Evolutionary conservation across 2,113 vertebrate genomes (phyloP), one percentile per base, ranked within the genome.

Genomic region (Nettapus auritus): DNA sequence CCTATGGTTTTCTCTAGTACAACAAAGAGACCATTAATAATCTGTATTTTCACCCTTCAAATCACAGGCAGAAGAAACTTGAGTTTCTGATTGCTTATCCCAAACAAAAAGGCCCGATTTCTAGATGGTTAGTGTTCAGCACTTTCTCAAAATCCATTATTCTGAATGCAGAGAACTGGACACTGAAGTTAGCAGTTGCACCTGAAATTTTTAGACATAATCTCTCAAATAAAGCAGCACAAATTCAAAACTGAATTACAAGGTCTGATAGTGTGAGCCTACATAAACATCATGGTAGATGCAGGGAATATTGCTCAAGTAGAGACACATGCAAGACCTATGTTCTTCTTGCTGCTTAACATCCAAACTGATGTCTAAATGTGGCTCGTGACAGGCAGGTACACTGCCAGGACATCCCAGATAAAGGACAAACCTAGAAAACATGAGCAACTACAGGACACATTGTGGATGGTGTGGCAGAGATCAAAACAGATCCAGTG

Each of bases 251-350:
- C 11, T 4, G 50, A 70, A 34, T 56, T 7, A 21, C 8, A 5
- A 50, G 42, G 11, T 22, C 46, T 15, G 19, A 1, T 0, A 28
- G 48, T 31, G 19, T 5, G 29, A 71, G 15, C 18, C 16, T 3
- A 3, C 13, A 0, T 4, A 2, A 25, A 15, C 12, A 6, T 1
- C 5, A 0, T 0, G n/a, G 48, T 8, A 12, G 46, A 2, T 13
- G 8, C 48, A 40, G 9, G 52, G 31, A 42, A 48, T 3, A 14
- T 13, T 22, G 68, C 29, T 67, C 42, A 23, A 23, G 60, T n/a
- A 66, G 5, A 53, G 40, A 5, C 8, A 2, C 3, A 3, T 2
- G 12, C 8, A 4, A 81, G 29, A 44, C 15, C 14, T 33, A 6
- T 0, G 3, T 48, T 34, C 13, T 22, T 38, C 38, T 84, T 4